Base-by-base conservation (phyloP, 2,113 vertebrate genomes). In the Theropithecus gelada region DNA sequence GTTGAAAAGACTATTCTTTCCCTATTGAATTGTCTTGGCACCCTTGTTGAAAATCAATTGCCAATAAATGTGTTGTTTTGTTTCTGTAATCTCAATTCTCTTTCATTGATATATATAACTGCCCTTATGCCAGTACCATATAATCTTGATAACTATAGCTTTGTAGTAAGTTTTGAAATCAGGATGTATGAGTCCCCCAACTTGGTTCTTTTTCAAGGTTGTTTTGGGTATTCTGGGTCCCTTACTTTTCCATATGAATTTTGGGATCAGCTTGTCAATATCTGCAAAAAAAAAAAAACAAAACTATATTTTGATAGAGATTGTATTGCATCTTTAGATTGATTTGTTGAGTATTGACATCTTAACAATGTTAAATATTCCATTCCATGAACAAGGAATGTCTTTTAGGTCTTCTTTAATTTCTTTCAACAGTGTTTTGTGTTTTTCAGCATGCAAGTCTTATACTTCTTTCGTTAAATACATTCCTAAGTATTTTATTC, bases 361-460 rank as follows among this genome's bases (percentile, higher is more conserved):
- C 14, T 72, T 48, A 91, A 75, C 45, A 80, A 27, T 88, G 57
- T 76, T 61, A 23, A 72, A 14, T 61, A 12, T 88, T 88, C 55
- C 50, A 13, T 61, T 45, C 40, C 48, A 52, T 70, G 59, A 92
- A 83, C 59, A 25, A 66, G 43, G 22, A 23, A 70, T 84, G 18
- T 70, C 76, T 92, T 92, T 76, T 23, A 83, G 27, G 45, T 55
- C 27, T 68, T 86, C 70, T 90, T 82, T 76, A 68, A 57, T 82
- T 96, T 88, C 35, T 92, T 92, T 94, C 13, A 88, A 4, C 57
- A 92, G 20, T 81, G 48, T 88, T 94, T 91, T 76, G 20, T 91
- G 48, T 32, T 68, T 70, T 88, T 18, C 45, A 48, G 13, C 55
- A 30, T n/a, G 66, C 4, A 25, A 79, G 18, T 93, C 17, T 78